Evolutionary conservation across 2,797 vertebrate genomes (phyloP), one percentile per base, ranked within the genome.

Genomic region (Girardinus metallicus): DNA sequence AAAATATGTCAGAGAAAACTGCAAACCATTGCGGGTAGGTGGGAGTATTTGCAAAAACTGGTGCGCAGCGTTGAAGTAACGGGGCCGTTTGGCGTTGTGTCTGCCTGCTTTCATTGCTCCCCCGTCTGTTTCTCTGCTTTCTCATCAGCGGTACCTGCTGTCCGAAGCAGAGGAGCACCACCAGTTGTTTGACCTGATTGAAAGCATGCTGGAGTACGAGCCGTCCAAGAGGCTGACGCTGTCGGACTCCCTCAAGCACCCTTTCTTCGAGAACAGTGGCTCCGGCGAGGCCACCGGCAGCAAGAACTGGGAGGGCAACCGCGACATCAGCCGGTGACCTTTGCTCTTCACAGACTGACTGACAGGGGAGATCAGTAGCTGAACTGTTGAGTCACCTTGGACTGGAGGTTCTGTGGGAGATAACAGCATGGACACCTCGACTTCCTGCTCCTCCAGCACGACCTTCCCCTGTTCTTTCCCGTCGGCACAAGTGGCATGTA

Each of bases 301-400:
- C 89, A 97, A 96, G 91, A 96, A 43, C 91, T 99, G 98, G 98
- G 99, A 99, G 92, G 97, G 96, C 43, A 98, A 97, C 92, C 95
- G 99, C 0, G 98, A 99, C 95, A 99, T 99, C 95, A 99, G 99
- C 95, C 98, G 98, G 97, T 99, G 98, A 99, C 96, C 86, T 84
- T 1, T 8, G 49, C 78, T 73, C 68, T 79, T 75, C 76, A 84
- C 62, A 90, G 88, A 92, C 92, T 90, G 62, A 88, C 57, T 60
- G 51, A 87, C 70, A 53, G 83, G 85, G 73, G 80, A 88, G 62
- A 74, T 83, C 16, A 44, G 74, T 81, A 74, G 82, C 79, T 84
- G 86, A 85, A 88, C 76, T 84, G 57, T 79, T 74, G 44, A 85
- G 60, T 80, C 12, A 76, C 34, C 16, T 7, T 64, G 75, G 81